Conservation (phyloP, 37 sponge, comb jelly and placozoan species). For the Cliona cf. orientalis region DNA sequence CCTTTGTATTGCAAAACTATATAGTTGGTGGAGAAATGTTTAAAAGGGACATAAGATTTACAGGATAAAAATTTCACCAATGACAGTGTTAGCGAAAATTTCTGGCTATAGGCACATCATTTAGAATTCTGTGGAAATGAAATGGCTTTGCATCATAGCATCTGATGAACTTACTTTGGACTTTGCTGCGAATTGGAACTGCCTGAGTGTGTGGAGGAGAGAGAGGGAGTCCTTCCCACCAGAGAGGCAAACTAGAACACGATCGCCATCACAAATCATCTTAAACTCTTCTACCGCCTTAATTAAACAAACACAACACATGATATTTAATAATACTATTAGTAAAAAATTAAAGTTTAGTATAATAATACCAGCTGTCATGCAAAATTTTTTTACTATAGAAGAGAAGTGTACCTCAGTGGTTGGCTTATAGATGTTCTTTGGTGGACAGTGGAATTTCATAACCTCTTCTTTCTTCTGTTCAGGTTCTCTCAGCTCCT, state of each 20-base stretch:
- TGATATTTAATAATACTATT: neutral
- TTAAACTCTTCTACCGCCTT: constrained; percentile 85
- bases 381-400: neutral
- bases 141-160: neutral
- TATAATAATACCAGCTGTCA: neutral
- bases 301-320: neutral
- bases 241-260: constrained; percentile 89
- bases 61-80: neutral
- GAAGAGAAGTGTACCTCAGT: constrained; percentile 44
- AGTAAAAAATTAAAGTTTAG: neutral
- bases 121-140: neutral
- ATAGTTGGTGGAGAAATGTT: too few species aligned
- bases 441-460: constrained; percentile 82
- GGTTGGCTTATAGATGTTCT: constrained; percentile 77
- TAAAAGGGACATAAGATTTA: neutral
- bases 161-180: constrained; percentile 36
- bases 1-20: too few species aligned
- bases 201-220: constrained; percentile 86
- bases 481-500: neutral
- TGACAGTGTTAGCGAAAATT: neutral
- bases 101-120: neutral
- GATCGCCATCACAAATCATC: constrained; percentile 86
- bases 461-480: neutral
- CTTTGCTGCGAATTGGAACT: constrained; percentile 83
- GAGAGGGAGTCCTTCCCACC: constrained; percentile 97